phyloP scores from a whole-genome alignment of 2,113 vertebrate species.

The Ceuthmochares aereus region DNA sequence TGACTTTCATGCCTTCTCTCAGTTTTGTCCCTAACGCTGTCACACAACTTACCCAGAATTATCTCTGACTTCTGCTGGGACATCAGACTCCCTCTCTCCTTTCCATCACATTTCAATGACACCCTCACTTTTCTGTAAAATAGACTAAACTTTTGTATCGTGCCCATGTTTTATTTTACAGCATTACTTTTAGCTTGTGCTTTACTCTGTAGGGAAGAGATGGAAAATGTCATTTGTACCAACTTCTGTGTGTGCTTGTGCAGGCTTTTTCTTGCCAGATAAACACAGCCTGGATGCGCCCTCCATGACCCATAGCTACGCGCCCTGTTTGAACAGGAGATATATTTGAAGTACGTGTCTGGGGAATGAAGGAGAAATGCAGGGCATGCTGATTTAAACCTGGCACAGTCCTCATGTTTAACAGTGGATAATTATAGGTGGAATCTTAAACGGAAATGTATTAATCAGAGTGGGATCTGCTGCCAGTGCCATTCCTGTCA shows the following conservation, averaged over 20 bases:
- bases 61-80: neutral
- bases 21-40: neutral
- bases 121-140: neutral
- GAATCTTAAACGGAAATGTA: neutral
- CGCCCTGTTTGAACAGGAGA: neutral
- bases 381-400: neutral
- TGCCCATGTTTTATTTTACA: neutral
- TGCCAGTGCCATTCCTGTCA: slow-evolving; percentile 1
- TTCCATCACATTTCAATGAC: neutral
- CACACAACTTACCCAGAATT: neutral
- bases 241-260: neutral
- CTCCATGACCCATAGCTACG: neutral
- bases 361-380: neutral
- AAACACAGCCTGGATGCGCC: neutral
- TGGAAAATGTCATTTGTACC: neutral
- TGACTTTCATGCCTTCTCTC: neutral
- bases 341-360: neutral
- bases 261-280: neutral
- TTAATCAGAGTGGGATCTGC: slow-evolving; percentile 28
- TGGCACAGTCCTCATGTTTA: neutral
- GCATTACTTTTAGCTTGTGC: neutral
- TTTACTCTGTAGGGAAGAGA: neutral
- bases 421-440: slow-evolving; percentile 43
- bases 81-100: neutral
- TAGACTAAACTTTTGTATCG: neutral